Evolutionary conservation across 2,888 invertebrate genomes (phyloP).

Genomic region (Drosophila cracens): DNA sequence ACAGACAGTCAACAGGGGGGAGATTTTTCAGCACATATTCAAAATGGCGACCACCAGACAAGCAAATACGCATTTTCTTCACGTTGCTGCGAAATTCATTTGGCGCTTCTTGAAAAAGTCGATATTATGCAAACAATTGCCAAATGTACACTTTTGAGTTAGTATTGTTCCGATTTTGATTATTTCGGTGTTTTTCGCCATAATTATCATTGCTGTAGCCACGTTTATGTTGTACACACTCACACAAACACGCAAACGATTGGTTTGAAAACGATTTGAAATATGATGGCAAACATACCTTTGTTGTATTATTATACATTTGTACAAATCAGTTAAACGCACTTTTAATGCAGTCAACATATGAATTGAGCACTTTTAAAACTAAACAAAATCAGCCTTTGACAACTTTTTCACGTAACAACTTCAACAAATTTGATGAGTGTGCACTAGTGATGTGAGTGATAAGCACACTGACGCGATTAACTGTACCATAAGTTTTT

Average conservation of each 20-base stretch:
- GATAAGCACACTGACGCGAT: conserved; percentile 4
- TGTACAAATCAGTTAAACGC: conserved; percentile 56
- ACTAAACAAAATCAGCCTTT: conserved; percentile 53
- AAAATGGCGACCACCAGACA: conserved; percentile 67
- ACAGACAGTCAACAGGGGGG: conserved; percentile 24
- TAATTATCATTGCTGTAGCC: conserved; percentile 42
- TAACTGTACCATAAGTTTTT: background rate
- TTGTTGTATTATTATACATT: conserved; percentile 63
- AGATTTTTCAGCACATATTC: conserved; percentile 53
- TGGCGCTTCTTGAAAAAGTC: background rate
- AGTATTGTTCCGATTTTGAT: background rate
- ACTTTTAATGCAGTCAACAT: conserved; percentile 54
- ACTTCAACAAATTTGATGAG: conserved; percentile 60
- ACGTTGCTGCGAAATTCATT: conserved; percentile 14
- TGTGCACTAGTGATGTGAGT: conserved; percentile 43
- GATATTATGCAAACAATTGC: background rate
- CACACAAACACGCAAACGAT: conserved; percentile 15
- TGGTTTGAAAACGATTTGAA: background rate
- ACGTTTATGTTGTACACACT: conserved; percentile 61
- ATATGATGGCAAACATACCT: conserved; percentile 60
- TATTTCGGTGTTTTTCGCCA: conserved; percentile 8
- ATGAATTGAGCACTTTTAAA: conserved; percentile 60
- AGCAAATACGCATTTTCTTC: conserved; percentile 57
- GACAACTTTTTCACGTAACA: conserved; percentile 75
- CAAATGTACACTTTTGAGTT: background rate